A percentile compares a stretch with the other conserved stretches of the same genome.
Evolutionary conservation across 2,113 vertebrate genomes (phyloP).

Genomic region (Meles meles): DNA sequence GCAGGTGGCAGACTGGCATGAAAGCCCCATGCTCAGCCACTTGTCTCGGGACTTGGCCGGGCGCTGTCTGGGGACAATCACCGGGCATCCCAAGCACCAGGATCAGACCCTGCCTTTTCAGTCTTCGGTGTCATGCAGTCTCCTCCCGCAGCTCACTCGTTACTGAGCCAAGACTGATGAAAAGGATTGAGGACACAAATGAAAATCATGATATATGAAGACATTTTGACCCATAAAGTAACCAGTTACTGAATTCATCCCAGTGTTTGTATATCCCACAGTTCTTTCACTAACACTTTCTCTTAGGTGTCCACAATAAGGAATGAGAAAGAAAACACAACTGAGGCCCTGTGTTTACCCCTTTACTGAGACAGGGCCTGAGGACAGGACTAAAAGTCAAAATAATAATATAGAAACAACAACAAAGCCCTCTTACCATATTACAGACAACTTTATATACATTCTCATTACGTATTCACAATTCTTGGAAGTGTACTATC

Average conservation of each 20-base stretch:
- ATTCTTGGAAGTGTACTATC: background rate
- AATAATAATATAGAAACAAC: background rate
- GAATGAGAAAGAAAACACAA: background rate
- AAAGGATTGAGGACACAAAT: background rate
- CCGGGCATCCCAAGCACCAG: background rate
- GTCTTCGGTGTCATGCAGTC: background rate
- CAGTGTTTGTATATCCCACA: background rate
- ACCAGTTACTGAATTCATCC: background rate
- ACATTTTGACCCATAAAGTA: background rate
- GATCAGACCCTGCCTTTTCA: background rate
- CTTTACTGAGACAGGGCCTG: background rate
- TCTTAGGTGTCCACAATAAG: background rate
- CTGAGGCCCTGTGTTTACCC: background rate
- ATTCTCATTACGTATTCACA: background rate
- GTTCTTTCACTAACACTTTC: background rate
- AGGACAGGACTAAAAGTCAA: background rate
- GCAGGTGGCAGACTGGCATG: background rate
- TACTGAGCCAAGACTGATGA: background rate
- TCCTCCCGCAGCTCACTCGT: background rate
- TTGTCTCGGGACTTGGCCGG: background rate
- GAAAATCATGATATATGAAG: background rate
- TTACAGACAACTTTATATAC: background rate
- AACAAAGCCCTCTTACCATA: background rate
- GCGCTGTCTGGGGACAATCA: fast-evolving
- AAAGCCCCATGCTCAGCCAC: too few relatives aligned